Evolutionary conservation across 2,113 vertebrate species (phyloP).

Genomic region (Numenius arquata): DNA sequence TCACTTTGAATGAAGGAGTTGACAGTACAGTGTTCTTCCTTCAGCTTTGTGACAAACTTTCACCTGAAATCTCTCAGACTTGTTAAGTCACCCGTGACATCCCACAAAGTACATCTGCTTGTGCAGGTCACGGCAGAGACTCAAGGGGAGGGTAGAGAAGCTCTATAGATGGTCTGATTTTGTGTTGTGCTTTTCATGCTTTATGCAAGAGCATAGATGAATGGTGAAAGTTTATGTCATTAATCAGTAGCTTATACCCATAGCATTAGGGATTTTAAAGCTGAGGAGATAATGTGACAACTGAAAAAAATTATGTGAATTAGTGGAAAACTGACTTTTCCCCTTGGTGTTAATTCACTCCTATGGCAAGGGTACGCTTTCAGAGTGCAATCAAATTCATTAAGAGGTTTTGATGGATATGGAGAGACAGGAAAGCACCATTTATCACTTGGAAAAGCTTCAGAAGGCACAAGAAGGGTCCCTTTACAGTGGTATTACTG

Average conservation of each 20-base stretch:
- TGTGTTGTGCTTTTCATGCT: not conserved
- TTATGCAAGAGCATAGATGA: not conserved
- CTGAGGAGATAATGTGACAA: slow-evolving; percentile 1
- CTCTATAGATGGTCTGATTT: not conserved
- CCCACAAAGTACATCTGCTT: not conserved
- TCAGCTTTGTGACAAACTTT: not conserved
- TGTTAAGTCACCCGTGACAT: not conserved
- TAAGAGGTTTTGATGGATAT: slow-evolving; percentile 40
- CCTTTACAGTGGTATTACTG: not conserved
- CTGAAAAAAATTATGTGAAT: slow-evolving; percentile 7
- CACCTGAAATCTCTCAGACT: not conserved
- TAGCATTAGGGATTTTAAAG: not conserved
- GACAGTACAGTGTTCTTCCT: not conserved
- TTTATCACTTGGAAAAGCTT: slow-evolving; percentile 13
- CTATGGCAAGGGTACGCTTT: slow-evolving; percentile 13
- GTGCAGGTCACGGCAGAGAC: not conserved
- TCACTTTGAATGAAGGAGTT: not conserved
- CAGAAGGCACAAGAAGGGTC: not conserved
- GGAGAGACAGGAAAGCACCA: not conserved
- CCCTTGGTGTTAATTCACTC: slow-evolving; percentile 4
- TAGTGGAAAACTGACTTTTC: slow-evolving; percentile 6
- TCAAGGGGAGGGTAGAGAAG: not conserved
- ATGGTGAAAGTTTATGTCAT: not conserved
- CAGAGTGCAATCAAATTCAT: not conserved
- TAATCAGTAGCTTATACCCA: slow-evolving; percentile 6